Evolutionary conservation across 2,888 invertebrate genomes (phyloP), one percentile per base, ranked within the genome.

Genomic region (Bhutanitis thaidina): DNA sequence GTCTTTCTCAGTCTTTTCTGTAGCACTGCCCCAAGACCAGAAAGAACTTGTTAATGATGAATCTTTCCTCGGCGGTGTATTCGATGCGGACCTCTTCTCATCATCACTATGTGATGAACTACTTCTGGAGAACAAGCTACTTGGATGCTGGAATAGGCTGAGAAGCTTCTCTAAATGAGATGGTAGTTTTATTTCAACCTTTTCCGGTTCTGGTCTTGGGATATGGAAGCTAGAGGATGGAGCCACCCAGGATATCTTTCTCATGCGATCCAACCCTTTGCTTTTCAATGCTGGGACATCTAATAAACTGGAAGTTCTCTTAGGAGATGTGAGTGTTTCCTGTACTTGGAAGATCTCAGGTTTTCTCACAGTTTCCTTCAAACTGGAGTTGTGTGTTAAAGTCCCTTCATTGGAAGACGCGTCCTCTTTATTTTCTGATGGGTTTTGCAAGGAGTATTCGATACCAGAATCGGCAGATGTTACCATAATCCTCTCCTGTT

Each of bases 151-250:
- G 67, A 94, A 93, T 1, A 94, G 63, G 20, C 92, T 93, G 0
- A 93, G 66, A 1, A 94, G 71, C 65, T 92, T 93, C 56, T 93
- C 93, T 44, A 94, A 79, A 65, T 93, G 91, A 7, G 92, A 90
- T 0, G 92, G 91, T 12, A 80, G 49, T 54, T 90, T 90, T 0
- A 70, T 60, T 10, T 87, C 87, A 0, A 61, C 49, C 44, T 78
- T 80, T 1, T 88, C 87, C 1, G 67, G 62, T 7, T 88, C 85
- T 1, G 74, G 74, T 53, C 73, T 75, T 0, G 83, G 79, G 56
- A 86, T 70, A 37, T 83, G 77, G 60, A 87, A 82, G 53, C 85
- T 80, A 1, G 87, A 66, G 1, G 89, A 82, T 0, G 91, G 90
- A 3, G 90, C 89, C 10, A 92, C 91, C 91, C 91, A 92, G 0